Percentiles rank a stretch among this genome's conserved stretches.
These are phyloP conservation scores for Rhaphigaster nebulosa DNA, from an alignment of 2,888 invertebrate genomes.

Conservation along the genomic window DNA sequence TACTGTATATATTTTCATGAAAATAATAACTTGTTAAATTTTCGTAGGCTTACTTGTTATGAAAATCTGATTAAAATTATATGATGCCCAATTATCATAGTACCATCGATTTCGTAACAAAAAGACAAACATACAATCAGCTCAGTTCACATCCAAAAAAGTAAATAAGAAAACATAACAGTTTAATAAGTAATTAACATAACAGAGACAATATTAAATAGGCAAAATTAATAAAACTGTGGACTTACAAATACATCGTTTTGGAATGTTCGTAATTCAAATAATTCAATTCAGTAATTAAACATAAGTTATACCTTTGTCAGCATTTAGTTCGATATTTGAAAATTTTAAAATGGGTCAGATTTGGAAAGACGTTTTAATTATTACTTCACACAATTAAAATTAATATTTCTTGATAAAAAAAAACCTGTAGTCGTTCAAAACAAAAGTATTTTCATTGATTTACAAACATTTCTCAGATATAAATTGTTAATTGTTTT, in stretches of 20 bases:
- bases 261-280: background rate
- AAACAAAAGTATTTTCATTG: too few relatives aligned
- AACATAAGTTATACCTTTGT: background rate
- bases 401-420: too few relatives aligned
- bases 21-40: too few relatives aligned
- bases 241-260: background rate
- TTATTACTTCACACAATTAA: background rate
- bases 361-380: background rate
- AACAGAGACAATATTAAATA: background rate
- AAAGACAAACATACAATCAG: too few relatives aligned
- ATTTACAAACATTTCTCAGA: too few relatives aligned
- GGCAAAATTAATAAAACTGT: background rate
- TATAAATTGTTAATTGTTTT: background rate
- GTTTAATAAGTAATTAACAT: background rate
- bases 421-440: too few relatives aligned
- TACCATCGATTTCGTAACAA: too few relatives aligned
- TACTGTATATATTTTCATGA: too few relatives aligned
- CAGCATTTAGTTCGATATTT: background rate
- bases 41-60: background rate
- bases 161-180: background rate
- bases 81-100: background rate
- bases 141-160: background rate
- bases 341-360: background rate
- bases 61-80: background rate
- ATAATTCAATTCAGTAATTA: background rate